Conservation (phyloP, 1,140 invertebrate species). For the Eufriesea mexicana region DNA sequence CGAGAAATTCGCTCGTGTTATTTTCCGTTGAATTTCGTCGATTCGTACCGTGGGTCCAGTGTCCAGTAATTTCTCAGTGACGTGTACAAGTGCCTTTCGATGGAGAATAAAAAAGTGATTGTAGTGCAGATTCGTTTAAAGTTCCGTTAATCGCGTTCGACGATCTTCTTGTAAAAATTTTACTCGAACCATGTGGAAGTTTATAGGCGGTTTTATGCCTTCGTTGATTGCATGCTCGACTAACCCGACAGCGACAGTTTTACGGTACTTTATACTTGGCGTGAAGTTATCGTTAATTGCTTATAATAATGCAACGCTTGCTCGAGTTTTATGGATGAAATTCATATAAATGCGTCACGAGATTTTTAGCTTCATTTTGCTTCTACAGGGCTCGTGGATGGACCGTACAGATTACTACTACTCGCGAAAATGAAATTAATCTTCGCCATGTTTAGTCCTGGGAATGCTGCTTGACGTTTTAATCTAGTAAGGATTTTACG, state of each 20-base stretch:
- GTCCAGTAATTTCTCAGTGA: no score
- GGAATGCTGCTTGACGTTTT: not conserved
- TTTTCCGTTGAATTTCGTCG: no score
- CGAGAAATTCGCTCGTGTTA: not conserved
- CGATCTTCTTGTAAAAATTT: slow-evolving; percentile 26
- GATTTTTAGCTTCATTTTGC: not conserved
- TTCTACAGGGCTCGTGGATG: not conserved
- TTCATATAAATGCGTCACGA: slow-evolving; percentile 22
- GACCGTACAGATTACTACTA: not conserved
- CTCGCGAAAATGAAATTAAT: slow-evolving; percentile 24
- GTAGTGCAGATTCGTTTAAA: not conserved
- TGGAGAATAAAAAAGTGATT: not conserved
- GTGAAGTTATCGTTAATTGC: slow-evolving; percentile 52
- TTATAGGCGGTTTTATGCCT: slow-evolving; percentile 17
- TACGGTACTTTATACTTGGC: slow-evolving; percentile 52
- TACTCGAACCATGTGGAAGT: slow-evolving; percentile 11
- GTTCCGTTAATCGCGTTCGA: not conserved
- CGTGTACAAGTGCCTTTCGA: no score
- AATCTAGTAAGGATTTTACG: not conserved
- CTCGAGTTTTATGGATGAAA: not conserved
- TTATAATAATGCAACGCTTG: slow-evolving; percentile 45
- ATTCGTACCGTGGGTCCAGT: not conserved
- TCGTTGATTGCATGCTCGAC: slow-evolving; percentile 30
- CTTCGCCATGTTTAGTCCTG: not conserved
- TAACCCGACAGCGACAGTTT: slow-evolving; percentile 27